Conservation (phyloP, 1,140 invertebrate genomes). For the Callitettix versicolor region DNA sequence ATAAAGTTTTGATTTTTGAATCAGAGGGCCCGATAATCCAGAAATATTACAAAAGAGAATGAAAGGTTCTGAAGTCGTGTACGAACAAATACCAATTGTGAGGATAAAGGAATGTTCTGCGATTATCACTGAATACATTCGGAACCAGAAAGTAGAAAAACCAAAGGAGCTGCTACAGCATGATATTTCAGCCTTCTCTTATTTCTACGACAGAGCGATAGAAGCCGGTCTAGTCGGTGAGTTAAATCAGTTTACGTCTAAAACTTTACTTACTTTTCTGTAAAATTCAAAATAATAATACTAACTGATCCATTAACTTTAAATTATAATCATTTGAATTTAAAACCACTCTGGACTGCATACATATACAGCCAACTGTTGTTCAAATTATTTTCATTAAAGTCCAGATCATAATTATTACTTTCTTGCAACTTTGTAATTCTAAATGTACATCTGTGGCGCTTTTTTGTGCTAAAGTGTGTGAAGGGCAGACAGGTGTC, state of each 20-base stretch:
- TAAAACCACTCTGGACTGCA: no score
- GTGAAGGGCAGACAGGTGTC: no score
- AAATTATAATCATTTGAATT: neutral
- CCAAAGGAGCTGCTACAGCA: slow-evolving; percentile 48
- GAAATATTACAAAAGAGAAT: slow-evolving; percentile 4
- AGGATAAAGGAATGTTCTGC: slow-evolving; percentile 10
- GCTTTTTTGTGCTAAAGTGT: no score
- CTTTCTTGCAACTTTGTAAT: no score
- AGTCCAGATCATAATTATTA: no score
- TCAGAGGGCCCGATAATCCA: slow-evolving; percentile 11
- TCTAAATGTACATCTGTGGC: no score
- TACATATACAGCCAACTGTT: no score
- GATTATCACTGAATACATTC: slow-evolving; percentile 15
- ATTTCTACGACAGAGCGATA: slow-evolving; percentile 83
- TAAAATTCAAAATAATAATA: no score
- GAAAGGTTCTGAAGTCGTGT: neutral
- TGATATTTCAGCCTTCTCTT: slow-evolving; percentile 77
- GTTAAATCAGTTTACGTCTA: slow-evolving; percentile 1
- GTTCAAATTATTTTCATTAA: no score
- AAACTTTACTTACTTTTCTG: neutral
- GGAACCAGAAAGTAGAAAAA: slow-evolving; percentile 32
- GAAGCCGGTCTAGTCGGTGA: slow-evolving; percentile 67
- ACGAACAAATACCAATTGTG: slow-evolving; percentile 11
- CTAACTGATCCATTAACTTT: no score
- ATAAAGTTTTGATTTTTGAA: no score